A percentile compares a stretch with the other conserved stretches of the same genome.
phyloP scores from a whole-genome alignment of 2,113 vertebrate genomes.

The Gadus macrocephalus region DNA sequence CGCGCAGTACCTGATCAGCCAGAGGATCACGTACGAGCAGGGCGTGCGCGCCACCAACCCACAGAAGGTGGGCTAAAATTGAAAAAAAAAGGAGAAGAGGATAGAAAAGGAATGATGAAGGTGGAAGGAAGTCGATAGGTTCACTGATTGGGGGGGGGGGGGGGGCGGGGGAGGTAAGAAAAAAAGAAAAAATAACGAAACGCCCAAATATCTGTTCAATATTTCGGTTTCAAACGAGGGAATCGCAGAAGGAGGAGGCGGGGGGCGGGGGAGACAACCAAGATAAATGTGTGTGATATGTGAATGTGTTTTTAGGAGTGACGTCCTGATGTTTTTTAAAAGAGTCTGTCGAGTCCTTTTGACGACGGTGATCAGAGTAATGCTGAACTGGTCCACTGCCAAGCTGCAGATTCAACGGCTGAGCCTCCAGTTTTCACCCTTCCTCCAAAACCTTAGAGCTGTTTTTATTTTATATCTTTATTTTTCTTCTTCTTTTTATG shows the following conservation, averaged over 20 bases:
- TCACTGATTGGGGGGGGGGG: slow-evolving; percentile 60
- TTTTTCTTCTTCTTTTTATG: slow-evolving; percentile 36
- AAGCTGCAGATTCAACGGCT: slow-evolving; percentile 69
- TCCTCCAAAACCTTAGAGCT: slow-evolving; percentile 70
- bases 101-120: slow-evolving; percentile 34
- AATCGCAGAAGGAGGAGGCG: slow-evolving; percentile 66
- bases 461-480: slow-evolving; percentile 33
- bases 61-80: slow-evolving; percentile 89
- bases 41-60: slow-evolving; percentile 92
- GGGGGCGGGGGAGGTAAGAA: slow-evolving; percentile 41
- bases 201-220: slow-evolving; percentile 72
- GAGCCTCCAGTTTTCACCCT: slow-evolving; percentile 58
- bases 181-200: slow-evolving; percentile 56
- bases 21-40: slow-evolving; percentile 95
- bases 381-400: slow-evolving; percentile 73
- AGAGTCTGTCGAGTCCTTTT: slow-evolving; percentile 71
- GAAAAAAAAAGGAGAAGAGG: slow-evolving; percentile 27
- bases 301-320: slow-evolving; percentile 74
- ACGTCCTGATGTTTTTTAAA: slow-evolving; percentile 75
- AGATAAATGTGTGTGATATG: slow-evolving; percentile 72
- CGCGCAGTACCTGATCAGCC: slow-evolving; percentile 95
- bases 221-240: slow-evolving; percentile 71
- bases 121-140: slow-evolving; percentile 60
- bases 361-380: slow-evolving; percentile 70
- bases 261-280: slow-evolving; percentile 58